Percentiles rank a stretch among this genome's conserved stretches.
These are phyloP conservation scores for Globicephala melas DNA, from an alignment of 2,113 vertebrate genomes.

Conservation along the genomic window DNA sequence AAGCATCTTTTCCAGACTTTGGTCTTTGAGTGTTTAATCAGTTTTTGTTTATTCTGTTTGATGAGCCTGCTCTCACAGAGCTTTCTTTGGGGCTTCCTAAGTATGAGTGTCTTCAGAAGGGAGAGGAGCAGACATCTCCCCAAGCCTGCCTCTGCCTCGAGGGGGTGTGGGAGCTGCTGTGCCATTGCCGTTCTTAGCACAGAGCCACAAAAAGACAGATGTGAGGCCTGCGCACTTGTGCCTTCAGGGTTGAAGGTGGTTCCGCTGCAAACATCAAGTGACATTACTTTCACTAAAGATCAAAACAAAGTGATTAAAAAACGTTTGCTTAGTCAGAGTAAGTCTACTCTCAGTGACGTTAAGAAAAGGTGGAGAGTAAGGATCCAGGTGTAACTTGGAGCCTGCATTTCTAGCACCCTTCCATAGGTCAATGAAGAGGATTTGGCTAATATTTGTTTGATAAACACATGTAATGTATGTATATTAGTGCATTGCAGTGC, in stretches of 20 bases:
- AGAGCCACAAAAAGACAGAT: neutral
- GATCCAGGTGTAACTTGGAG: neutral
- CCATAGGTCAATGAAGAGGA: neutral
- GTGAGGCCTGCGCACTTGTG: neutral
- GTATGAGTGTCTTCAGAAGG: neutral
- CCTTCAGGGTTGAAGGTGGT: neutral
- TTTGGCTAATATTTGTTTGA: neutral
- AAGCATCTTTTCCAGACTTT: conserved; percentile 46
- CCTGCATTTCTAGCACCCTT: neutral
- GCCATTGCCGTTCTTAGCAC: neutral
- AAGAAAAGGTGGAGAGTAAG: neutral
- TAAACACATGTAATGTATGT: neutral
- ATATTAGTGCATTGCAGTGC: neutral
- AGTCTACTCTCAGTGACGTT: neutral
- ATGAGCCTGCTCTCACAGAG: conserved; percentile 8
- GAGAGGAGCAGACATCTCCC: neutral
- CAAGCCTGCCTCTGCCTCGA: neutral
- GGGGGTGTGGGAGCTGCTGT: neutral
- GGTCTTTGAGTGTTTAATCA: conserved; percentile 45
- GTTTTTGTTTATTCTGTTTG: conserved; percentile 53
- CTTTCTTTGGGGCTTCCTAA: neutral
- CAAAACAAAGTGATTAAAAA: neutral
- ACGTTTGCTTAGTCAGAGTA: neutral
- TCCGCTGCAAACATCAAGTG: neutral
- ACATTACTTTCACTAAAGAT: neutral